phyloP scores from a whole-genome alignment of 2,113 vertebrate species.

The Struthio camelus region DNA sequence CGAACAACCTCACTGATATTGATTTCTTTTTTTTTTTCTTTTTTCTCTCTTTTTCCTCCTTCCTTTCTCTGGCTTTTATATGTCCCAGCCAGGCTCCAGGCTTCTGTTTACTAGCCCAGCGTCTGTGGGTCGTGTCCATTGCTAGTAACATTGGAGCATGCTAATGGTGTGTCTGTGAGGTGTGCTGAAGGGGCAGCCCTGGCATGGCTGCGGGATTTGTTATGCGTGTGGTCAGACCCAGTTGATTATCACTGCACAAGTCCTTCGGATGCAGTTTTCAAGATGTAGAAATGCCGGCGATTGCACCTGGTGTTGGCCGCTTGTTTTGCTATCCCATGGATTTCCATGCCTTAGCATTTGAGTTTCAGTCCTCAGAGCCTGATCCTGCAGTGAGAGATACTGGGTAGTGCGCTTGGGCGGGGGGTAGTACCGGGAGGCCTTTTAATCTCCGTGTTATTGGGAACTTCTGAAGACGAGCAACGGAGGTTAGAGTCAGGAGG shows the following conservation, averaged over 20 bases:
- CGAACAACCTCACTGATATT: background rate
- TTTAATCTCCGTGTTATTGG: background rate
- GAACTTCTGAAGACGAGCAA: background rate
- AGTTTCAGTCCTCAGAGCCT: background rate
- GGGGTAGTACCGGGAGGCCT: background rate
- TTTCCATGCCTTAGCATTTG: background rate
- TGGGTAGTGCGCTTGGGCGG: background rate
- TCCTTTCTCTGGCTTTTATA: background rate
- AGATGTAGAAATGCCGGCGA: rapidly evolving
- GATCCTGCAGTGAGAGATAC: background rate
- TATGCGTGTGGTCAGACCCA: rapidly evolving
- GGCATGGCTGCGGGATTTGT: rapidly evolving
- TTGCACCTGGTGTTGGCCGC: background rate
- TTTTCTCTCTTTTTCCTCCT: background rate
- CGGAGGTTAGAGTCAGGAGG: background rate
- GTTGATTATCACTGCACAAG: background rate
- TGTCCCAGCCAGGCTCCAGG: background rate
- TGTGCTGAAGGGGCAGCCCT: background rate
- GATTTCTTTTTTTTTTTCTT: background rate
- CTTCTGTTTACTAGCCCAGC: background rate
- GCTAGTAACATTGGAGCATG: background rate
- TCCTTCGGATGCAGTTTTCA: background rate
- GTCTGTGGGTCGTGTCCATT: background rate
- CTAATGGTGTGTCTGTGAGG: background rate
- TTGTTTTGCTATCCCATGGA: background rate